Base-by-base conservation (phyloP, 2,797 vertebrate species). In the Diplodus puntazzo region DNA sequence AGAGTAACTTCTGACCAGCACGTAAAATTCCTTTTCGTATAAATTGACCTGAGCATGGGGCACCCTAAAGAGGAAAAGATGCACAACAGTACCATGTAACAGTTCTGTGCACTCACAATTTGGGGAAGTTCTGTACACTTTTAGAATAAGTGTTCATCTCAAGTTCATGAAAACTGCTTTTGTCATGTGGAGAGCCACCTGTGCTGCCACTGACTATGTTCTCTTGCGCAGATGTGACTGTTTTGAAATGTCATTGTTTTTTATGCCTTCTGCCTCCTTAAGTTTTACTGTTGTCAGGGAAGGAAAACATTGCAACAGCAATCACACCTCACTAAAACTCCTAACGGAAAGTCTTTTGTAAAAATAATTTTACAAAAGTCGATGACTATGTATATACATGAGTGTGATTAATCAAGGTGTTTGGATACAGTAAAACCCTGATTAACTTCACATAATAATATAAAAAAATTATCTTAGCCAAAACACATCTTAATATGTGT, bases 1-100 rank as follows among this genome's bases (percentile, higher is more conserved):
- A 86, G 77, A 90, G 89, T 85, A 85, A 91, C 89, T 92, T 87
- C 87, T 89, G 91, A 89, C 74, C 82, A 82, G 85, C n/a, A 39
- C 69, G 61, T 83, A 86, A 89, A 90, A 87, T 75, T 83, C 65
- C 67, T 82, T 86, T 85, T 83, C 9, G 49, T 65, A 73, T 63
- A 55, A 86, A 84, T 58, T 77, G 89, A 83, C 65, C 30, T 65
- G 58, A 73, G 75, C 23, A 27, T 0, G 14, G 20, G 5, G 34
- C 27, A 79, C 55, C 55, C 27, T 75, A 3, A 46, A 43, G 53
- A 80, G 62, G n/a, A 72, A 52, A 84, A 46, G 43, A 68, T 74
- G 75, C 59, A 64, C 23, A 58, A 20, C 63, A 53, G 21, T 10
- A 58, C 34, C 55, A 27, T 45, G 27, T 46, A 63, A 58, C 48